Conservation (phyloP, 2,888 invertebrate genomes). For the Baronia brevicornis region DNA sequence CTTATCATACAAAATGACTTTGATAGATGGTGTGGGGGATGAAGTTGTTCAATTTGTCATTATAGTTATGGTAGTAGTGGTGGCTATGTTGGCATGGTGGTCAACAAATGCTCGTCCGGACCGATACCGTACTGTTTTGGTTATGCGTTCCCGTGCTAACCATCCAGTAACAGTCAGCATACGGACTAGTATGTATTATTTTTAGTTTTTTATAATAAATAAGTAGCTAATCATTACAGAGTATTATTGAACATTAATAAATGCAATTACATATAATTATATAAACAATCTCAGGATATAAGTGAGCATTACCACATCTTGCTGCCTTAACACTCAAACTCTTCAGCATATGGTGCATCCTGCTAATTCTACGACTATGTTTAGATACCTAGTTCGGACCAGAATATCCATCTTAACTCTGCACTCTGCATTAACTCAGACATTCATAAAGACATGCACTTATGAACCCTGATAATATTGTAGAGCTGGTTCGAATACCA, state of each 20-base stretch:
- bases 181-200: slow-evolving; percentile 41
- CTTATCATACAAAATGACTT: slow-evolving; percentile 73
- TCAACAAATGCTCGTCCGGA: slow-evolving; percentile 83
- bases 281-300: too few species aligned
- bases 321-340: too few species aligned
- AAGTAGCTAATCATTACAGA: not conserved
- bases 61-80: slow-evolving; percentile 69
- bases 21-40: slow-evolving; percentile 89
- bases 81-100: slow-evolving; percentile 84
- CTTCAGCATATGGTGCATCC: too few species aligned
- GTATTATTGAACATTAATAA: not conserved
- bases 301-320: too few species aligned
- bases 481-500: too few species aligned
- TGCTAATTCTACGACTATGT: too few species aligned
- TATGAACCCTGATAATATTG: too few species aligned
- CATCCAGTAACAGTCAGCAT: slow-evolving; percentile 59
- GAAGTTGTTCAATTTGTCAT: slow-evolving; percentile 85
- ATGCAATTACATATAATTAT: too few species aligned
- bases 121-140: slow-evolving; percentile 80
- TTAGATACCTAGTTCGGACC: too few species aligned
- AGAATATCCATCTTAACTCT: too few species aligned
- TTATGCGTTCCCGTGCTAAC: slow-evolving; percentile 66
- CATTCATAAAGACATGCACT: too few species aligned
- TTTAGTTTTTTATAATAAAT: slow-evolving; percentile 1
- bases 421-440: too few species aligned